Base-by-base conservation (phyloP, 1,140 invertebrate species). In the Ectropis grisescens region DNA sequence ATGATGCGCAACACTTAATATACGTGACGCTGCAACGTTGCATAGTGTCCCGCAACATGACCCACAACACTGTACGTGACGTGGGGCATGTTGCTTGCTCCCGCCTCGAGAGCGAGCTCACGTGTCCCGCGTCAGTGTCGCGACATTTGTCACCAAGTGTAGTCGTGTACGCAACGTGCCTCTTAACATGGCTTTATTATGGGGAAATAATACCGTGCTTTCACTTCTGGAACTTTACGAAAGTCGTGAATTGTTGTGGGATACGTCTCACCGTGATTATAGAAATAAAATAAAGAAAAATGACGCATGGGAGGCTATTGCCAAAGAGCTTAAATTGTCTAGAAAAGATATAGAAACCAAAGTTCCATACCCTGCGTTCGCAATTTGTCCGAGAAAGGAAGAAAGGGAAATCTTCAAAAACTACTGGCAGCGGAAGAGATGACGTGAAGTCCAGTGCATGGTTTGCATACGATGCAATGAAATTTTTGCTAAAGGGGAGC, bases 341-440 rank as follows among this genome's bases (percentile, higher is more conserved):
- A 19, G 41, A 30, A 37, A 35, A 47, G 22, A 41, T 47, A 12
- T 39, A 37, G 34, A 38, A 47, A 47, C 29, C 44, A n/a, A n/a
- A n/a, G n/a, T 26, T 14, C 11, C 13, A 10, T 13, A 22, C 32
- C 27, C 11, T 11, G 9, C 11, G 2, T 11, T 9, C 11, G n/a
- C n/a, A n/a, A n/a, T n/a, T n/a, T n/a, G n/a, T n/a, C n/a, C n/a
- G n/a, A n/a, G n/a, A n/a, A n/a, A n/a, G n/a, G n/a, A n/a, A n/a
- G n/a, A n/a, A n/a, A n/a, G n/a, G n/a, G n/a, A n/a, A n/a, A n/a
- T n/a, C n/a, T n/a, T n/a, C n/a, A n/a, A n/a, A n/a, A n/a, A n/a
- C n/a, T n/a, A n/a, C n/a, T n/a, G n/a, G n/a, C n/a, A n/a, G n/a
- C n/a, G n/a, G n/a, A n/a, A n/a, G n/a, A n/a, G n/a, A n/a, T n/a